phyloP scores from a whole-genome alignment of 92 coral and sea anemone species.

The Phenganax subtilis region DNA sequence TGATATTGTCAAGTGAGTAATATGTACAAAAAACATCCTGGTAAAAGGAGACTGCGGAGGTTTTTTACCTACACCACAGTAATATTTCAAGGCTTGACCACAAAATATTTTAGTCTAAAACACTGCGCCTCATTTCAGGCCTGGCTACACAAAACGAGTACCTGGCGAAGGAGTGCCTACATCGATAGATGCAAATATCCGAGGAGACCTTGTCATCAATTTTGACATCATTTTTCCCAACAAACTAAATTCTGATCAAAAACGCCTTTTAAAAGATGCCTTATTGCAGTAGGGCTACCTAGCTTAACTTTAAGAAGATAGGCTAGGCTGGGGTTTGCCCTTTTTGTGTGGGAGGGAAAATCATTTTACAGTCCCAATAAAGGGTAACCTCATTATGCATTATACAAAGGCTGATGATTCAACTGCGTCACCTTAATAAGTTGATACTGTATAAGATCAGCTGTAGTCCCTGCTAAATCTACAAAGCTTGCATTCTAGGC shows the following conservation, averaged over 20 bases:
- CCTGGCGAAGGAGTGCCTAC: conserved; percentile 94
- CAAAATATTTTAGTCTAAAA: conserved; percentile 33
- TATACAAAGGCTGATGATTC: too few species aligned
- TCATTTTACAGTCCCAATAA: too few species aligned
- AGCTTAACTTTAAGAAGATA: background rate
- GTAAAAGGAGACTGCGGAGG: background rate
- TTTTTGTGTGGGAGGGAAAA: too few species aligned
- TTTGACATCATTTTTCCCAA: conserved; percentile 85
- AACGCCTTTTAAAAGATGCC: conserved; percentile 89
- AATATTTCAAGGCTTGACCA: conserved; percentile 75
- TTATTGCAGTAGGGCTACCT: conserved; percentile 42
- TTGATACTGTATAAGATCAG: too few species aligned
- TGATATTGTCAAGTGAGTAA: conserved; percentile 92
- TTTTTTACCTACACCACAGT: background rate
- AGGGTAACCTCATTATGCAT: too few species aligned
- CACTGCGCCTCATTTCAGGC: conserved; percentile 48
- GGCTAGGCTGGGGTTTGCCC: background rate
- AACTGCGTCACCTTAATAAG: too few species aligned
- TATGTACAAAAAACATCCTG: background rate
- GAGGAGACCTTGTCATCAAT: conserved; percentile 78
- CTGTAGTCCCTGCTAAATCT: too few species aligned
- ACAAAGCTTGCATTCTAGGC: too few species aligned
- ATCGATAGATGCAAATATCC: conserved; percentile 71
- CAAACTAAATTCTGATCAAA: conserved; percentile 94
- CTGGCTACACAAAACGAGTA: conserved; percentile 79